Percentiles rank a stretch among this genome's conserved stretches.
Evolutionary conservation across 2,797 vertebrate genomes (phyloP).

Genomic region (Lemur catta): DNA sequence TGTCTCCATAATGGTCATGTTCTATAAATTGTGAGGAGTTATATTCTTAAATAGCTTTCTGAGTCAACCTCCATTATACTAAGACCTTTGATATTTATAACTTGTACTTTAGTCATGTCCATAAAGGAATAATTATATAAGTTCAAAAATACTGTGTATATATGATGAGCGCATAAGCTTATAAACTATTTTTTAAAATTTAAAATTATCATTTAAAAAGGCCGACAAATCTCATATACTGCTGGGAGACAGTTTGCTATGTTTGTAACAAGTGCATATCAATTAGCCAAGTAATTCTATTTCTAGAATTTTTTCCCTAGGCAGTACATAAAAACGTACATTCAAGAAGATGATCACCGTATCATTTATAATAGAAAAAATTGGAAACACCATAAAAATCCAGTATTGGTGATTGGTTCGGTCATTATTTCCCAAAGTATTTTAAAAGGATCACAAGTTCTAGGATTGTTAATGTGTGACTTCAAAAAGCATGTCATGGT

Average conservation of each 20-base stretch:
- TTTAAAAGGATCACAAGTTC: neutral
- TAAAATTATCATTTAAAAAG: slow-evolving; percentile 11
- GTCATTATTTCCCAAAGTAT: slow-evolving; percentile 19
- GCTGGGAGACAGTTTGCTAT: neutral
- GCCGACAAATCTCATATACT: neutral
- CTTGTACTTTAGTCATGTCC: neutral
- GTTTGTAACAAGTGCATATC: neutral
- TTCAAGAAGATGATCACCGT: neutral
- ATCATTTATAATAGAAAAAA: slow-evolving; percentile 29
- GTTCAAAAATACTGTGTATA: neutral
- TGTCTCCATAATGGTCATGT: neutral
- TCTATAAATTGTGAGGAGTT: neutral
- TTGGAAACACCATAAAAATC: neutral
- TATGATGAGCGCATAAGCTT: neutral
- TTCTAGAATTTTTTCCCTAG: neutral
- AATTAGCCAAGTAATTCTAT: neutral
- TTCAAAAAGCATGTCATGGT: neutral
- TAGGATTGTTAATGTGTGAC: neutral
- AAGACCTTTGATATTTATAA: slow-evolving; percentile 34
- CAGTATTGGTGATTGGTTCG: neutral
- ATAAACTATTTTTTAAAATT: slow-evolving; percentile 7
- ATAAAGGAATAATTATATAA: neutral
- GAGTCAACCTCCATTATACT: neutral
- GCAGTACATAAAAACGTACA: neutral
- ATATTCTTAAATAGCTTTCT: neutral